Percentiles rank a stretch among this genome's conserved stretches.
phyloP scores from a whole-genome alignment of 2,888 invertebrate genomes.

The Chymomyza amoena region DNA sequence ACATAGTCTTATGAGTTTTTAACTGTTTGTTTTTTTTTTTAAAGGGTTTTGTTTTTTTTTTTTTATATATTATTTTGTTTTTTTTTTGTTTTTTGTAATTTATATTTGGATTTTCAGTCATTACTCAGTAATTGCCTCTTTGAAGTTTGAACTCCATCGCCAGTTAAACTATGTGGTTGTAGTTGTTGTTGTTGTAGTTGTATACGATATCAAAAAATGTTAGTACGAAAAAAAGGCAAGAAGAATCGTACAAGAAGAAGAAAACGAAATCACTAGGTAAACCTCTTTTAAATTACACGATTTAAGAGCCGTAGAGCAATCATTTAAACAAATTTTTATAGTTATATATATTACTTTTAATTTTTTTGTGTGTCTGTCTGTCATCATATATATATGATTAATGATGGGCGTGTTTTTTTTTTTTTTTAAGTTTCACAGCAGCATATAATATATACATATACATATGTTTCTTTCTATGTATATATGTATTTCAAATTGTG shows the following conservation, averaged over 20 bases:
- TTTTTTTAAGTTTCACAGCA: not conserved
- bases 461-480: not conserved
- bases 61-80: constrained; percentile 7
- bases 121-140: constrained; percentile 92
- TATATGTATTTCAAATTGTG: not conserved
- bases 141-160: constrained; percentile 98
- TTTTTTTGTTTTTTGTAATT: constrained; percentile 18
- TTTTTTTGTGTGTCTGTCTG: constrained; percentile 8
- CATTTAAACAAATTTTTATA: constrained; percentile 11
- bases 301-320: constrained; percentile 36
- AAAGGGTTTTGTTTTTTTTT: constrained; percentile 29
- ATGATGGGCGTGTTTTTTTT: not conserved
- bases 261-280: constrained; percentile 65
- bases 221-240: constrained; percentile 59
- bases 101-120: constrained; percentile 68
- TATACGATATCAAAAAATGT: constrained; percentile 65
- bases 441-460: no score
- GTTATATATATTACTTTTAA: not conserved
- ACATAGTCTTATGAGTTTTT: constrained; percentile 36
- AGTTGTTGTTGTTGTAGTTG: constrained; percentile 59
- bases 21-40: constrained; percentile 11
- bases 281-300: constrained; percentile 58
- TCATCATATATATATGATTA: not conserved
- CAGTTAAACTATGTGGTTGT: constrained; percentile 87
- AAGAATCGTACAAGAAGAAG: constrained; percentile 55